Percentiles rank a stretch among this genome's conserved stretches.
Conservation (phyloP, 2,888 invertebrate genomes). For the Diaperis boleti region DNA sequence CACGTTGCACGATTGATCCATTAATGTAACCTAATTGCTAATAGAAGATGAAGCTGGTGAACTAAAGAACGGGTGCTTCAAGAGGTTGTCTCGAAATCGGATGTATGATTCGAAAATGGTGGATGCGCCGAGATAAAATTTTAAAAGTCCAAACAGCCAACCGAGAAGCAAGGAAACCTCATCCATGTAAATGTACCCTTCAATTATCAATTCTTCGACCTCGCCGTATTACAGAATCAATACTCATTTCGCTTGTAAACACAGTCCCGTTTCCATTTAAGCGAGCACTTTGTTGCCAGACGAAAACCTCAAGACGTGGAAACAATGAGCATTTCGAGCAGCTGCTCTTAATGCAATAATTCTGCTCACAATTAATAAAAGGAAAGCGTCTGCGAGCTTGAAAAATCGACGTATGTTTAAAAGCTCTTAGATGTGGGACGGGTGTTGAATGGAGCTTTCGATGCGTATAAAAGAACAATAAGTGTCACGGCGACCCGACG, state of each 20-base stretch:
- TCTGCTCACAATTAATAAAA: conserved; percentile 19
- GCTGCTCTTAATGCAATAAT: conserved; percentile 20
- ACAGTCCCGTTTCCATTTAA: conserved; percentile 2
- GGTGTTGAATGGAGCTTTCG: conserved; percentile 24
- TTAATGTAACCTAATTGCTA: too few species aligned
- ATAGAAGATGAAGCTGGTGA: too few species aligned
- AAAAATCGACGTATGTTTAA: conserved; percentile 1
- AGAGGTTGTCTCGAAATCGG: too few species aligned
- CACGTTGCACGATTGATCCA: too few species aligned
- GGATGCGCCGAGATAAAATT: too few species aligned
- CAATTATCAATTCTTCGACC: conserved; percentile 6
- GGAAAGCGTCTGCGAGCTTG: neutral
- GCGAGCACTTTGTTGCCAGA: conserved; percentile 2
- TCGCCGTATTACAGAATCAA: neutral
- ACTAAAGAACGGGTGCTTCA: too few species aligned
- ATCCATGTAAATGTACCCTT: neutral
- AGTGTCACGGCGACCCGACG: conserved; percentile 10
- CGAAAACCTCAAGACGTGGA: conserved; percentile 15
- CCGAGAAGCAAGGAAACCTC: too few species aligned
- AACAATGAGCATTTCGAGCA: conserved; percentile 26
- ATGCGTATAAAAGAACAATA: conserved; percentile 33
- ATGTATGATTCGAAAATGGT: too few species aligned
- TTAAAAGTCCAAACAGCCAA: too few species aligned
- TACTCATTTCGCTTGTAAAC: conserved; percentile 2
- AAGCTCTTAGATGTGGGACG: conserved; percentile 12